Evolutionary conservation across 92 coral and sea anemone species (phyloP).

Genomic region (Bergia sp.): DNA sequence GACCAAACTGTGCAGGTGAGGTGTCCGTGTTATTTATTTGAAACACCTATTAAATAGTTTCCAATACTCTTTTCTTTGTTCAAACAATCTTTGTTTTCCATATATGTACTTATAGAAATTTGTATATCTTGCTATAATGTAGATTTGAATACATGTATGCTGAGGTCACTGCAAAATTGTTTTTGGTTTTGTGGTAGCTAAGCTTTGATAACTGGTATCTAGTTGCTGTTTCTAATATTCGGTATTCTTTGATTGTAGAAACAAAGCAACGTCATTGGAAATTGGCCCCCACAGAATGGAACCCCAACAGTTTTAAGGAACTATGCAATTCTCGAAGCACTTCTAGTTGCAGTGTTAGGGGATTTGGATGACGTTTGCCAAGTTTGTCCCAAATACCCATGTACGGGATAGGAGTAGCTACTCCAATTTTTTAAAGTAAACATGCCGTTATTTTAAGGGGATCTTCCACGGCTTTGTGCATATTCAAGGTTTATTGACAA

Average conservation of each 20-base stretch:
- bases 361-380: constrained; percentile 26
- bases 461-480: no score
- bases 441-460: no score
- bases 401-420: background rate
- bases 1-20: constrained; percentile 13
- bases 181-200: background rate
- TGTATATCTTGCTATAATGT: no score
- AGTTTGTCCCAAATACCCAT: background rate
- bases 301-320: constrained; percentile 19
- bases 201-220: background rate
- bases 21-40: no score
- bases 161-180: background rate
- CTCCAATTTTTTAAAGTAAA: background rate
- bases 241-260: background rate
- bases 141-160: no score
- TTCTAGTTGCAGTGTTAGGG: background rate
- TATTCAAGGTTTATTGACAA: no score
- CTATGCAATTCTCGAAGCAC: constrained; percentile 15
- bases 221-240: background rate
- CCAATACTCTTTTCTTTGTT: no score
- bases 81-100: no score
- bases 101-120: no score
- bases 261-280: background rate
- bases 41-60: no score
- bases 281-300: background rate